Percentiles rank a stretch among this genome's conserved stretches.
Conservation (phyloP, 92 coral and sea anemone species). For the Anthopleura xanthogrammica region DNA sequence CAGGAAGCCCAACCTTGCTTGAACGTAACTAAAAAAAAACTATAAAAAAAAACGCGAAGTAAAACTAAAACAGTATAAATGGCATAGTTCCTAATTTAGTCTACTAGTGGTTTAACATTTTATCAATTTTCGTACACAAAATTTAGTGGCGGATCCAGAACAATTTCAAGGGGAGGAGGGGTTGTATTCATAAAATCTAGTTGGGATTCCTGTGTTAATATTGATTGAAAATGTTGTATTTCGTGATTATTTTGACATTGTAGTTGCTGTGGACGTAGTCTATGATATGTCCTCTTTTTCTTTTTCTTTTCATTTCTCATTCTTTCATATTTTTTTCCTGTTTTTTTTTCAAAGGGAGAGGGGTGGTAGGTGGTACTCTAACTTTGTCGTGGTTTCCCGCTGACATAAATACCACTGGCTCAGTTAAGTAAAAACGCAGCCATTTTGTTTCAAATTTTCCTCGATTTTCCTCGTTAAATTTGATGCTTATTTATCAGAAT, state of each 20-base stretch:
- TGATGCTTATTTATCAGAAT: conserved; percentile 8
- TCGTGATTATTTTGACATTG: not conserved
- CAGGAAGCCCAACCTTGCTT: conserved; percentile 4
- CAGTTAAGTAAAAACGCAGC: not conserved
- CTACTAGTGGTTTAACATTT: too few relatives aligned
- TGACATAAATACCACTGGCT: conserved; percentile 10
- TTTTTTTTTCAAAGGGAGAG: not conserved
- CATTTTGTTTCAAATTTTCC: not conserved
- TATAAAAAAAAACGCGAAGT: not conserved
- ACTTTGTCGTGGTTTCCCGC: not conserved
- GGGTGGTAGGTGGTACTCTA: not conserved
- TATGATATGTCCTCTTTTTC: not conserved
- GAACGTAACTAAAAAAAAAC: not conserved
- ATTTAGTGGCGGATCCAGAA: too few relatives aligned
- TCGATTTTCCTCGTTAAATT: not conserved
- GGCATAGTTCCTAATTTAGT: too few relatives aligned
- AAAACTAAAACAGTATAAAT: too few relatives aligned
- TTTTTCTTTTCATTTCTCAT: not conserved
- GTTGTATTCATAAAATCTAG: not conserved
- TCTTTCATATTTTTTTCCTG: not conserved
- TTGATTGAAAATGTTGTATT: not conserved
- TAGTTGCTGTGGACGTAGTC: not conserved
- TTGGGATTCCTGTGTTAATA: not conserved
- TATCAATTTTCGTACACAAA: too few relatives aligned
- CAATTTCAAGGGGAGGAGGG: not conserved